Evolutionary conservation across 2,888 invertebrate genomes (phyloP).

Genomic region (Apamea epomidion): DNA sequence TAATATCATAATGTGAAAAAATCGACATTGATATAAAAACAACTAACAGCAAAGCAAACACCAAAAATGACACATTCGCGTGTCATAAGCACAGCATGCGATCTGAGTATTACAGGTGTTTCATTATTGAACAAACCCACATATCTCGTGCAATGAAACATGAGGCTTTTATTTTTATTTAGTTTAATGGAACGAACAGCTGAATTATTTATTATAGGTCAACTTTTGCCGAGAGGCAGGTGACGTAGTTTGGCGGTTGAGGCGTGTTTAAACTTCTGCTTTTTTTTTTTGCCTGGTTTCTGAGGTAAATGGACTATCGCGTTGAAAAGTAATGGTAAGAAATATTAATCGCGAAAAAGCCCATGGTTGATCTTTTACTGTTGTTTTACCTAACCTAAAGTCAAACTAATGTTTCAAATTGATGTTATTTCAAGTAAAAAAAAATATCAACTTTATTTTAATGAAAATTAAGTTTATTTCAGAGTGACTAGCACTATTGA

Average conservation of each 20-base stretch:
- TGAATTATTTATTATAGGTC: conserved; percentile 11
- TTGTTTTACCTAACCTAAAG: neutral
- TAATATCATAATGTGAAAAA: neutral
- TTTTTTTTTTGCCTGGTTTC: neutral
- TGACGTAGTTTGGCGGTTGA: neutral
- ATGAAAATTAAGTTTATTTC: too few relatives aligned
- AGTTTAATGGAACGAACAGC: conserved; percentile 12
- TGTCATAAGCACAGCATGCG: conserved; percentile 65
- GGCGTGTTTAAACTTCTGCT: neutral
- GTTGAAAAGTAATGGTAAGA: neutral
- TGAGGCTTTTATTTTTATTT: conserved; percentile 12
- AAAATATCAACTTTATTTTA: too few relatives aligned
- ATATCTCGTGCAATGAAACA: conserved; percentile 45
- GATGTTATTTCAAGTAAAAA: too few relatives aligned
- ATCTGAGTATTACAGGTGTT: conserved; percentile 61
- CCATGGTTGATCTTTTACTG: neutral
- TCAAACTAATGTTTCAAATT: too few relatives aligned
- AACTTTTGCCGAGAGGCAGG: neutral
- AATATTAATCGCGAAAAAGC: neutral
- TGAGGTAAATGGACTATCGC: neutral
- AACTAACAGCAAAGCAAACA: conserved; percentile 35
- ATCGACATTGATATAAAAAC: conserved; percentile 33
- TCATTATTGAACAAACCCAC: conserved; percentile 51
- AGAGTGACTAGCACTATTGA: too few relatives aligned
- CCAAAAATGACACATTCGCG: conserved; percentile 67